Percentiles rank a stretch among this genome's conserved stretches.
Conservation (phyloP, 1,140 invertebrate species). For the Battus philenor region DNA sequence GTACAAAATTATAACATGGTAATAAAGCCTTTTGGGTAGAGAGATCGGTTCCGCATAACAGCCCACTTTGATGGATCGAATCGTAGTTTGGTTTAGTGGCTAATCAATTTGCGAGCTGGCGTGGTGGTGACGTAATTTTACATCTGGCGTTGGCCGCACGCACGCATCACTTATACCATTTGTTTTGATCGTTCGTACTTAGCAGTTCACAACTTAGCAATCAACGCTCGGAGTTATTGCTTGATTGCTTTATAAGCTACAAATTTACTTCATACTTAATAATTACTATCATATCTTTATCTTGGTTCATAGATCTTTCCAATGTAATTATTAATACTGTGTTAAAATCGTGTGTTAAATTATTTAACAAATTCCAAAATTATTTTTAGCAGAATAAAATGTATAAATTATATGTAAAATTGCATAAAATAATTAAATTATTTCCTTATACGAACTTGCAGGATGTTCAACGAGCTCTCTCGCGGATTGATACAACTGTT, state of each 20-base stretch:
- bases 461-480: too few relatives aligned
- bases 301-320: too few relatives aligned
- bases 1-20: constrained; percentile 10
- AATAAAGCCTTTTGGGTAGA: background rate
- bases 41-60: constrained; percentile 1
- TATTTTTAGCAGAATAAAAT: too few relatives aligned
- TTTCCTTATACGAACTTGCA: too few relatives aligned
- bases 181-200: constrained; percentile 16
- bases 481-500: too few relatives aligned
- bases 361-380: too few relatives aligned
- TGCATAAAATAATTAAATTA: too few relatives aligned
- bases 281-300: too few relatives aligned
- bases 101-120: constrained; percentile 12
- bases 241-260: constrained; percentile 5
- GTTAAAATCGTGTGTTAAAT: too few relatives aligned
- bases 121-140: constrained; percentile 3
- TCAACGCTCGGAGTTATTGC: constrained; percentile 2
- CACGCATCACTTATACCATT: constrained; percentile 13
- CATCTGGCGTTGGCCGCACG: background rate
- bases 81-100: background rate
- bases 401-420: too few relatives aligned
- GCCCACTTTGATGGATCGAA: constrained; percentile 2
- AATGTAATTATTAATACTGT: too few relatives aligned
- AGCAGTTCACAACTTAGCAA: constrained; percentile 12
- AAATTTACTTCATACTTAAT: background rate